Percentiles rank a stretch among this genome's conserved stretches.
phyloP scores from a whole-genome alignment of 2,888 invertebrate genomes.

The Pterostichus madidus region DNA sequence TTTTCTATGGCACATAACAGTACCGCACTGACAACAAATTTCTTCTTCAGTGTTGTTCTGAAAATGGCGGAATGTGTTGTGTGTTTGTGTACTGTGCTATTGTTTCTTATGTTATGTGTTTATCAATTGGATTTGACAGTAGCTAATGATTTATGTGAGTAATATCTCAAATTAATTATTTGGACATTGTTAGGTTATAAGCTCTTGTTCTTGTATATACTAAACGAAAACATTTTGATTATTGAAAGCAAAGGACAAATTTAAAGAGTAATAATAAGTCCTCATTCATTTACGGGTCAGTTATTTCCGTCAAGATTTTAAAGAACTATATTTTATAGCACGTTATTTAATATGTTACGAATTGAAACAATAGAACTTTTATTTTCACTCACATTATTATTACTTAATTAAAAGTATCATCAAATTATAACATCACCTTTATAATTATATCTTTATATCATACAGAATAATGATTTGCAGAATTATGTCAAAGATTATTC shows the following conservation, averaged over 20 bases:
- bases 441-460: background rate
- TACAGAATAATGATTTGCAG: too few species aligned
- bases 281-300: too few species aligned
- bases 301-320: too few species aligned
- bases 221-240: too few species aligned
- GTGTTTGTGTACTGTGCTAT: slow-evolving; percentile 66
- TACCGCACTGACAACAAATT: slow-evolving; percentile 60
- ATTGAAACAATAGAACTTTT: background rate
- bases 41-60: slow-evolving; percentile 64
- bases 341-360: too few species aligned
- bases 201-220: too few species aligned
- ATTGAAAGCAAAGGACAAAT: too few species aligned
- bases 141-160: slow-evolving; percentile 62
- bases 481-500: too few species aligned
- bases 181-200: background rate
- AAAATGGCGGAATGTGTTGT: slow-evolving; percentile 67
- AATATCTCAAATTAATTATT: slow-evolving; percentile 21
- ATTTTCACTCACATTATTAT: slow-evolving; percentile 2
- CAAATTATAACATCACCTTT: background rate
- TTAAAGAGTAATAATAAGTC: too few species aligned
- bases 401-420: background rate
- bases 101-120: slow-evolving; percentile 65
- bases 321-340: too few species aligned
- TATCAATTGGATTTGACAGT: slow-evolving; percentile 62
- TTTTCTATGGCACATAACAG: slow-evolving; percentile 50